Base-by-base conservation (phyloP, 1,140 invertebrate genomes). In the Meloidogyne chitwoodi region DNA sequence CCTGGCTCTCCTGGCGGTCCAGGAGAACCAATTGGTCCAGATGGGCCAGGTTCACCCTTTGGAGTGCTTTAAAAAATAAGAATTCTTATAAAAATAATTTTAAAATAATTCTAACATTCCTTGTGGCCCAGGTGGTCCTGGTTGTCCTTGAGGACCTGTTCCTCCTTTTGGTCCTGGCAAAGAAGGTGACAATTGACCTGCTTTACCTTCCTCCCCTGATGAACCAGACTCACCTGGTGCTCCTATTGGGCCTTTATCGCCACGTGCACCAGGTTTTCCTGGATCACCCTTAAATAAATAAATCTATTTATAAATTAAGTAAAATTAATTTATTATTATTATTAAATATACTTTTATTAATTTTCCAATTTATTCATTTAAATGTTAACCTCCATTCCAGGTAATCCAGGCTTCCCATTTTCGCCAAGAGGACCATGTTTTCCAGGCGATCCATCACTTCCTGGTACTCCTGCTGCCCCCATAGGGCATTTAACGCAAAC, bases 101-200 rank as follows among this genome's bases (percentile, higher is more conserved):
- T 12, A 2, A 68, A 24, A 11, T 44, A 1, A 16, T 64, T 22
- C 2, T 63, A 63, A 73, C 71, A 24, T 24, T 71, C 67, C 73
- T 19, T 24, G 16, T 16, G 27, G 41, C 19, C 77, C 77, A n/a
- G 31, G 19, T 11, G 68, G 69, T 74, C 78, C 78, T 2, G 48
- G 0, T 1, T 5, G 8, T 0, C 67, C 73, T 61, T 27, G 24
- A 34, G 48, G 27, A 26, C 77, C 77, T 16, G 12, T 12, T 10
- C 77, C 68, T 68, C 78, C 78, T 29, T 67, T 74, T 2, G 77
- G 78, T 67, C 78, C 78, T 8, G 78, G 77, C 8, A 29, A 27
- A 16, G 24, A 31, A 44, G 19, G 63, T 22, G 63, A 79, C 19
- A 31, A n/a, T 29, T 74, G 68, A 29, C 82, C 82, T 48, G 67